Evolutionary conservation across 2,888 invertebrate genomes (phyloP).

Genomic region (Leucophenga maculata): DNA sequence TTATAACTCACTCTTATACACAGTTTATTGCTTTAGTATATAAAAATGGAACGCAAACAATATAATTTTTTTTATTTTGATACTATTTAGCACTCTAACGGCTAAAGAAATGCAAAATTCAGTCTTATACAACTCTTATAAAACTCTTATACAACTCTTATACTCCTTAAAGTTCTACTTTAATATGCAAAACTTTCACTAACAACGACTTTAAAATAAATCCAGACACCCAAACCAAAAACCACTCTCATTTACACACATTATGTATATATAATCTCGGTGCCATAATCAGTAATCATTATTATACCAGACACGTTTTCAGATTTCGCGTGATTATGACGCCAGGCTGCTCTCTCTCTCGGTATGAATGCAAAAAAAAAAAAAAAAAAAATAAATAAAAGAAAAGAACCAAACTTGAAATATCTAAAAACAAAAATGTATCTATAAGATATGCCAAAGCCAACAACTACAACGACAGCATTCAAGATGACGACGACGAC

Average conservation of each 20-base stretch:
- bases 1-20: too few relatives aligned
- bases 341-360: conserved; percentile 43
- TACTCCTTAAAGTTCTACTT: neutral
- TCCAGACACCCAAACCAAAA: conserved; percentile 16
- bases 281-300: conserved; percentile 66
- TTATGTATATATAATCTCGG: conserved; percentile 63
- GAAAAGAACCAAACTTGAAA: conserved; percentile 64
- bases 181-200: neutral
- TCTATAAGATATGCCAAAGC: conserved; percentile 35
- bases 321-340: conserved; percentile 66
- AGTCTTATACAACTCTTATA: neutral
- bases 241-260: conserved; percentile 57
- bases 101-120: too few relatives aligned
- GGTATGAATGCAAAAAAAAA: conserved; percentile 24
- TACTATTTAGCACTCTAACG: too few relatives aligned
- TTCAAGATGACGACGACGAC: conserved; percentile 4
- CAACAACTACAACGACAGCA: conserved; percentile 13
- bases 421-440: conserved; percentile 59
- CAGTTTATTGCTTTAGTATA: too few relatives aligned
- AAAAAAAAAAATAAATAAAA: conserved; percentile 42
- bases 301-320: conserved; percentile 67
- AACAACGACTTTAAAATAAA: conserved; percentile 3
- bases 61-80: too few relatives aligned
- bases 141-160: conserved; percentile 2
- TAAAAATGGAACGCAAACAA: too few relatives aligned